Evolutionary conservation across 2,797 vertebrate species (phyloP), one percentile per base, ranked within the genome.

Genomic region (Spheniscus humboldti): DNA sequence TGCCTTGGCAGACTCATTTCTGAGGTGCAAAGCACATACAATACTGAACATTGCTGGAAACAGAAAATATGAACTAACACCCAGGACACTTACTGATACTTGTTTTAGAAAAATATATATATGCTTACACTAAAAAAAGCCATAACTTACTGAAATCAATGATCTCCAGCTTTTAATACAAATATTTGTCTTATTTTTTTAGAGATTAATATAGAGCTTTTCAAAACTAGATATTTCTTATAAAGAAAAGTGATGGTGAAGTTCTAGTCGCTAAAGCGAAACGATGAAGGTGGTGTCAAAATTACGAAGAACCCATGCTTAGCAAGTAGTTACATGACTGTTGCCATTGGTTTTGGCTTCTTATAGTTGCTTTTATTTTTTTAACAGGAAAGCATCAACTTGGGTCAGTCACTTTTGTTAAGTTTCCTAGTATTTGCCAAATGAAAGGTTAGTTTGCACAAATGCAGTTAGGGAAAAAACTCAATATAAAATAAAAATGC

Each of bases 1-100:
- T 98, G 98, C 98, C 98, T 98, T 98, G 97, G 97, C 96, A 98
- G 94, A 96, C 96, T 98, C 96, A 91, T 94, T 98, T 98, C 97
- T 98, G 97, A 98, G 96, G 96, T 98, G 97, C 97, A 98, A 97
- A 98, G 97, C 98, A 98, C 97, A 98, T 92, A 95, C 80, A 88
- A 77, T 96, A 97, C 94, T 97, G 95, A 98, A 96, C 92, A 93
- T 97, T 97, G 97, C 98, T 98, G 96, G 90, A 97, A 98, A 96
- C 77, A 90, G 78, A 97, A 94, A 91, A 95, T 82, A 97, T 57
- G 69, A 92, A 95, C 94, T 96, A 96, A 94, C 97, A 97, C 90
- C 97, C 96, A 97, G 96, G 97, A 97, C 94, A 97, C 96, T 98
- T 98, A 97, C 69, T 97, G 95, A 97, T 97, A 94, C 94, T 97